A percentile compares a stretch with the other conserved stretches of the same genome.
Conservation (phyloP, 2,888 invertebrate genomes). For the Alitta virens region DNA sequence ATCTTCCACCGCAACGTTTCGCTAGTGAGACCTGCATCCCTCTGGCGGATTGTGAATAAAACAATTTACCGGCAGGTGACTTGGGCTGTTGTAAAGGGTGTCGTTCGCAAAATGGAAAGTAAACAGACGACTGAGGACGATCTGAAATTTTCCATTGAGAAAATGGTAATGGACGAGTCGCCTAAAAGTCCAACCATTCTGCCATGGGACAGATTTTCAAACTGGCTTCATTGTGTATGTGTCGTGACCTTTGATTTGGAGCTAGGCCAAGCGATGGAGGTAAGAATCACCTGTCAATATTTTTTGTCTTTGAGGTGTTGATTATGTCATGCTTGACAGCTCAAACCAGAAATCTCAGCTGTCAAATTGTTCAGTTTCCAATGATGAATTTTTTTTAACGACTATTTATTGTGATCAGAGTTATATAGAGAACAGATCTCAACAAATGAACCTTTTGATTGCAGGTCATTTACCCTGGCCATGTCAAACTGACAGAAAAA, state of each 20-base stretch:
- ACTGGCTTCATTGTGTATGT: constrained; percentile 97
- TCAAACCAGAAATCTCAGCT: too few relatives aligned
- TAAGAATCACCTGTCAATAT: constrained; percentile 42
- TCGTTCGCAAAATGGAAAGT: too few relatives aligned
- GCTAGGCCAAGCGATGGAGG: constrained; percentile 96
- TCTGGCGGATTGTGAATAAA: too few relatives aligned
- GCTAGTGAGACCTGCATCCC: too few relatives aligned
- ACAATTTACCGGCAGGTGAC: too few relatives aligned
- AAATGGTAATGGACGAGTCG: constrained; percentile 12
- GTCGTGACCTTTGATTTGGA: constrained; percentile 98
- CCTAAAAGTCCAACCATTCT: constrained; percentile 37
- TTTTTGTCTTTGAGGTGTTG: neutral
- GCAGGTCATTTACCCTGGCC: constrained; percentile 78
- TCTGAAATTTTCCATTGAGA: constrained; percentile 5
- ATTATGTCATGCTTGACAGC: too few relatives aligned
- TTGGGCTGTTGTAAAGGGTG: too few relatives aligned
- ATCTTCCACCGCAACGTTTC: too few relatives aligned
- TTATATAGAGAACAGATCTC: too few relatives aligned
- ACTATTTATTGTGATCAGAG: neutral
- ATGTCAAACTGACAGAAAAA: constrained; percentile 63
- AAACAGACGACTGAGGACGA: constrained; percentile 1
- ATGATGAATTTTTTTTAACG: neutral
- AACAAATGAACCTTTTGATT: too few relatives aligned
- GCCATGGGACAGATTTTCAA: constrained; percentile 64
- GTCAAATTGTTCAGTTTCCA: too few relatives aligned